phyloP scores from a whole-genome alignment of 2,888 invertebrate genomes.

The Sinodicranocentrus sp. region DNA sequence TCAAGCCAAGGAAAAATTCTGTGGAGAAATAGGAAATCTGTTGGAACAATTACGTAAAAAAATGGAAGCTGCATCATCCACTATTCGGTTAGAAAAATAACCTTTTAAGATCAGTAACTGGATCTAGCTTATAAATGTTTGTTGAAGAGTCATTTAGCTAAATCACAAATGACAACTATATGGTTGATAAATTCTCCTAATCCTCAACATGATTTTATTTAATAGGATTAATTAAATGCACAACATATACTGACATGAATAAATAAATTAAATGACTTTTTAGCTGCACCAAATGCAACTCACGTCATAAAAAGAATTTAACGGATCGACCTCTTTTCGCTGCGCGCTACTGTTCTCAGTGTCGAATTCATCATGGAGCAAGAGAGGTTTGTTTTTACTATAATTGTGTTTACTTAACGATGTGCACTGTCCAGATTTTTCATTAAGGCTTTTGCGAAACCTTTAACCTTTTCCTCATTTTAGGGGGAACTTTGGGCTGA shows the following conservation, averaged over 20 bases:
- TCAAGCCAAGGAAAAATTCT: constrained; percentile 90
- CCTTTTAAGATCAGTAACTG: no score
- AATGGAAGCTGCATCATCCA: constrained; percentile 96
- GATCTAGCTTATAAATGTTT: constrained; percentile 28
- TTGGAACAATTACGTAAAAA: constrained; percentile 93
- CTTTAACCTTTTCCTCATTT: no score
- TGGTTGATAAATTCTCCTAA: no score
- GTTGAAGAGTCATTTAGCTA: neutral
- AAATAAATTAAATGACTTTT: constrained; percentile 2
- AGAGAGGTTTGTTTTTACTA: constrained; percentile 83
- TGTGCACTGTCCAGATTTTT: no score
- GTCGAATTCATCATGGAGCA: constrained; percentile 93
- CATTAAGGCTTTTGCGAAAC: constrained; percentile 7
- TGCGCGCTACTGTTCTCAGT: constrained; percentile 92
- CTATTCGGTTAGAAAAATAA: no score
- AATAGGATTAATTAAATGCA: no score
- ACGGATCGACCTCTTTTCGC: constrained; percentile 94
- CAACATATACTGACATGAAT: neutral
- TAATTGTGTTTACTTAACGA: constrained; percentile 2
- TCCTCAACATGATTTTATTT: no score
- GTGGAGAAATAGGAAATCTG: constrained; percentile 92
- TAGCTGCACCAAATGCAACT: constrained; percentile 95
- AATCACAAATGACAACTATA: neutral
- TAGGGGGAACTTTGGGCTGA: constrained; percentile 98
- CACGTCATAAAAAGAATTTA: constrained; percentile 91